Evolutionary conservation across 2,113 vertebrate species (phyloP).

Genomic region (Elephantulus edwardii): DNA sequence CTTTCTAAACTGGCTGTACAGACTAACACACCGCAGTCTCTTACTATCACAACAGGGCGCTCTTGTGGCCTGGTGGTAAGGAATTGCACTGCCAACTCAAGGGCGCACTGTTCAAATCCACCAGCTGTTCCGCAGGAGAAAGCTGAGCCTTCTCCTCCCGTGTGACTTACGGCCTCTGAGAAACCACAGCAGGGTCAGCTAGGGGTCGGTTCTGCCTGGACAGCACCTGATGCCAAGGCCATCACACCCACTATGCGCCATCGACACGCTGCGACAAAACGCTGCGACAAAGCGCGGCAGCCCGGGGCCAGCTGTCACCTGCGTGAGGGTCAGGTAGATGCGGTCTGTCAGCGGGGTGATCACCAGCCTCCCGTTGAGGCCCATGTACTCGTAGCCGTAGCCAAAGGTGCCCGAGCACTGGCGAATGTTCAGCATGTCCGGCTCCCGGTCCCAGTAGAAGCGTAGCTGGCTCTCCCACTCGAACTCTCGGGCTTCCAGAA

Average conservation of each 20-base stretch:
- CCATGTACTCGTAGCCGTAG: constrained; percentile 99
- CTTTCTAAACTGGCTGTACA: not conserved
- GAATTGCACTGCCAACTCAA: too few relatives aligned
- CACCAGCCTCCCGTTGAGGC: constrained; percentile 95
- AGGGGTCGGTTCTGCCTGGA: too few relatives aligned
- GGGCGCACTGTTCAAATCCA: too few relatives aligned
- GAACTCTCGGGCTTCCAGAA: constrained; percentile 93
- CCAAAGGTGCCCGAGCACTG: constrained; percentile 94
- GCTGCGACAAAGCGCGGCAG: too few relatives aligned
- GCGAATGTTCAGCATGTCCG: constrained; percentile 89
- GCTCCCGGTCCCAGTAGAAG: constrained; percentile 93
- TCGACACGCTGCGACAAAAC: accelerated
- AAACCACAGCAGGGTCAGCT: too few relatives aligned
- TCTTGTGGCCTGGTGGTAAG: too few relatives aligned
- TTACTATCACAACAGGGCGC: not conserved
- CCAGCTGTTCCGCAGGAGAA: too few relatives aligned
- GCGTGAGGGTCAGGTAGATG: constrained; percentile 97
- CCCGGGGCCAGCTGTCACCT: constrained; percentile 82
- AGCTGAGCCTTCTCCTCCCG: too few relatives aligned
- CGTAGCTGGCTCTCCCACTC: constrained; percentile 98
- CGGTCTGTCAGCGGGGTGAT: constrained; percentile 97
- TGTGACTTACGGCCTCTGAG: too few relatives aligned
- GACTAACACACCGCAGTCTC: not conserved
- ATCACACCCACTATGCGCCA: too few relatives aligned
- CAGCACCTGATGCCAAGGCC: too few relatives aligned